These are phyloP conservation scores for Acholoe squamosa DNA, from an alignment of 2,888 invertebrate genomes.

Conservation along the genomic window DNA sequence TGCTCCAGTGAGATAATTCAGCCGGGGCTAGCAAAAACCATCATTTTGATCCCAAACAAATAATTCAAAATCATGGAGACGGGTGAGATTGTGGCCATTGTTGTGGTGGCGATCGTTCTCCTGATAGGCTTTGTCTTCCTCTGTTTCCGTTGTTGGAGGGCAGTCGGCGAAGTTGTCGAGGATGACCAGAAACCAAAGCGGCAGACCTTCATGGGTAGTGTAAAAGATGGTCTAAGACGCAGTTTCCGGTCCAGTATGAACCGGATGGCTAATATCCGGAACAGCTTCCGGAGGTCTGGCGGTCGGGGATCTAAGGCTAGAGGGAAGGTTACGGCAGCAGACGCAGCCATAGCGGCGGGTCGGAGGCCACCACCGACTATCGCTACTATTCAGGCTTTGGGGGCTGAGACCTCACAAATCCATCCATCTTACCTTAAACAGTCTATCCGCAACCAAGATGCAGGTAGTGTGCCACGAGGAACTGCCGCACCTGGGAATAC, in stretches of 20 bases:
- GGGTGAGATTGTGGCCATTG: slow-evolving; percentile 31
- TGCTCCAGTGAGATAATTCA: too few relatives aligned
- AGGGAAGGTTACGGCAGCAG: background rate
- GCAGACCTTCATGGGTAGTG: background rate
- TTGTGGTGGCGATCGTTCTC: background rate
- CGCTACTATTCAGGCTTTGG: background rate
- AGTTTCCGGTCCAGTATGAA: slow-evolving; percentile 17
- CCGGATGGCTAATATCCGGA: background rate
- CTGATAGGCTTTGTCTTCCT: slow-evolving; percentile 5
- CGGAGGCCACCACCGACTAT: background rate
- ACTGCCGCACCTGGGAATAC: too few relatives aligned
- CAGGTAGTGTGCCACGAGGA: background rate
- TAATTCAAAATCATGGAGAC: slow-evolving; percentile 55
- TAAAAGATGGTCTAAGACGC: slow-evolving; percentile 26
- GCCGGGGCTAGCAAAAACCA: background rate
- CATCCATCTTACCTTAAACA: slow-evolving; percentile 37
- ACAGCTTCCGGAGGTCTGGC: slow-evolving; percentile 48
- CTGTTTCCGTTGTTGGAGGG: slow-evolving; percentile 14
- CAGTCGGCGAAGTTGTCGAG: background rate
- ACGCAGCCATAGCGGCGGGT: background rate
- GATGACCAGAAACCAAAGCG: slow-evolving; percentile 47
- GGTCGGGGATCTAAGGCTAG: background rate
- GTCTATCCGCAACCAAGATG: background rate
- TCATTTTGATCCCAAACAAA: background rate
- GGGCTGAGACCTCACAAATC: background rate